Conservation (phyloP, 1,140 invertebrate species). For the Aplysia californica region DNA sequence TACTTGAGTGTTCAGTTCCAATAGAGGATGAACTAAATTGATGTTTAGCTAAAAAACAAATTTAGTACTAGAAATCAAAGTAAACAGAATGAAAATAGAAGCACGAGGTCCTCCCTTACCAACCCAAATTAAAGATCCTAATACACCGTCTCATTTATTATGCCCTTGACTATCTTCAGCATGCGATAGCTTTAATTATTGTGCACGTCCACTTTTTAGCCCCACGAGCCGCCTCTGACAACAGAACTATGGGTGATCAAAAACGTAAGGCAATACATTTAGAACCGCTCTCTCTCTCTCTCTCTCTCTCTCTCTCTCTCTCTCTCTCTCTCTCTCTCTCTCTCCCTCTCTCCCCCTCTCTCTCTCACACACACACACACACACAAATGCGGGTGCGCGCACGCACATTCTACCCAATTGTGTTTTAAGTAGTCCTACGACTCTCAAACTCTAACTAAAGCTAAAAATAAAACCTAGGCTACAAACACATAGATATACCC, state of each 20-base stretch:
- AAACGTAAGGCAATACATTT: neutral
- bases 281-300: neutral
- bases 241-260: neutral
- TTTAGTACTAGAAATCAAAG: too few relatives aligned
- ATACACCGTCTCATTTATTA: neutral
- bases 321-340: neutral
- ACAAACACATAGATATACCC: neutral
- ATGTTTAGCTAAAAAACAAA: too few relatives aligned
- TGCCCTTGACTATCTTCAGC: too few relatives aligned
- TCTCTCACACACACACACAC: neutral
- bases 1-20: too few relatives aligned
- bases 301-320: neutral
- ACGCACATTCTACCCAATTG: neutral
- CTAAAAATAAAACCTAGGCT: neutral
- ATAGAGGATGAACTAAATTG: neutral
- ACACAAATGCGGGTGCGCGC: too few relatives aligned
- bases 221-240: too few relatives aligned
- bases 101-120: too few relatives aligned
- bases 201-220: too few relatives aligned
- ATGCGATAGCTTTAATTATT: too few relatives aligned
- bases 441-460: neutral
- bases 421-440: neutral
- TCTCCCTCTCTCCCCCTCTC: conserved; percentile 1
- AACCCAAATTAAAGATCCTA: neutral
- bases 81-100: too few relatives aligned